Evolutionary conservation across 1,140 invertebrate genomes (phyloP).

Genomic region (Copidosoma floridanum): DNA sequence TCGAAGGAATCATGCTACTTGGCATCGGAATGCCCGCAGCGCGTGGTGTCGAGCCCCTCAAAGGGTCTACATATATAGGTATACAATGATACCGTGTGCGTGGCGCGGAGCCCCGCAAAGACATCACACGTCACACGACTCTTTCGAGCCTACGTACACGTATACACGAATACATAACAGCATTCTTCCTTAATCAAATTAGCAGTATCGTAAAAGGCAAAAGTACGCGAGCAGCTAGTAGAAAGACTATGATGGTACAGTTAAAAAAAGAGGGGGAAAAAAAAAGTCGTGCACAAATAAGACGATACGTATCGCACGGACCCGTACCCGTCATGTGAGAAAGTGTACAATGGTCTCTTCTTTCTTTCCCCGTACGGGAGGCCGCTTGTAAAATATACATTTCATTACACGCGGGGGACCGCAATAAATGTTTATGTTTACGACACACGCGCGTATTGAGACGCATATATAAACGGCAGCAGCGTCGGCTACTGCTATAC

Average conservation of each 20-base stretch:
- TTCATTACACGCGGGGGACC: slow-evolving; percentile 22
- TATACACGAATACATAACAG: too few species aligned
- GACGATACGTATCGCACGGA: too few species aligned
- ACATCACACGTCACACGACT: too few species aligned
- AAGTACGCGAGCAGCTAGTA: slow-evolving; percentile 3
- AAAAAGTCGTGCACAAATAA: slow-evolving; percentile 20
- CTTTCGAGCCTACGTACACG: too few species aligned
- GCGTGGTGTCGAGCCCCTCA: too few species aligned
- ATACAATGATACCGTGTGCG: too few species aligned
- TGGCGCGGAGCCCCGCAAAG: too few species aligned
- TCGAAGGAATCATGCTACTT: not conserved
- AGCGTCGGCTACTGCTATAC: too few species aligned
- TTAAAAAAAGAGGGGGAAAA: slow-evolving; percentile 22
- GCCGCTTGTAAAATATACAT: slow-evolving; percentile 30
- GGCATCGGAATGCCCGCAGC: slow-evolving; percentile 25
- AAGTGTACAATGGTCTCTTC: too few species aligned
- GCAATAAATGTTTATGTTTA: slow-evolving; percentile 28
- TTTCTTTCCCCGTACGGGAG: slow-evolving; percentile 15
- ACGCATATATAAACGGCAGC: too few species aligned
- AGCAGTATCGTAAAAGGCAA: slow-evolving; percentile 31
- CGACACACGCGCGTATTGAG: slow-evolving; percentile 17
- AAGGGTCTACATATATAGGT: too few species aligned
- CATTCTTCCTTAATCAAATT: slow-evolving; percentile 33
- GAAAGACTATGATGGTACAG: slow-evolving; percentile 15
- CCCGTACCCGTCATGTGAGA: too few species aligned